Conservation (phyloP, 2,113 vertebrate genomes). For the Phodopus roborovskii region DNA sequence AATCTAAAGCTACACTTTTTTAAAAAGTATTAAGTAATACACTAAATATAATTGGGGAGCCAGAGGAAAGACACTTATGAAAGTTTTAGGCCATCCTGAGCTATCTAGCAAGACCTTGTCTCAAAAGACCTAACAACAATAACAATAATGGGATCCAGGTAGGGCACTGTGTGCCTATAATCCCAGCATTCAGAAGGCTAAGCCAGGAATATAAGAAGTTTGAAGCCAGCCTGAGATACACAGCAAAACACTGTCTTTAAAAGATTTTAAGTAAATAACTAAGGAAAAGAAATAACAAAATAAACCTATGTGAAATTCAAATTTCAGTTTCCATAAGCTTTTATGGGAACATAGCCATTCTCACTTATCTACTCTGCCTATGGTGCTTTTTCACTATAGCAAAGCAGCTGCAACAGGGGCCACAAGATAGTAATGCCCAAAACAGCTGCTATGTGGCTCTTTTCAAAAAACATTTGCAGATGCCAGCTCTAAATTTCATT, state of each 20-base stretch:
- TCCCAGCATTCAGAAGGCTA: neutral
- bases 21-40: neutral
- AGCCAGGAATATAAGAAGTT: neutral
- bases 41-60: neutral
- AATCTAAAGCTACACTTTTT: slow-evolving; percentile 31
- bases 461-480: neutral
- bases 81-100: neutral
- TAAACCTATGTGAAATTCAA: neutral
- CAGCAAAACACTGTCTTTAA: neutral
- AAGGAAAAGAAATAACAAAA: neutral
- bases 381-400: neutral
- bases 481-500: neutral
- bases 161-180: neutral
- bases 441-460: slow-evolving; percentile 5
- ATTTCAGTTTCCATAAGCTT: slow-evolving; percentile 1
- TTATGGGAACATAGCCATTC: neutral
- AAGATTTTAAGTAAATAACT: neutral
- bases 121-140: neutral
- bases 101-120: neutral
- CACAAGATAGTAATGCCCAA: neutral
- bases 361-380: neutral
- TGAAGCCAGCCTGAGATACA: neutral
- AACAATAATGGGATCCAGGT: neutral
- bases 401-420: neutral
- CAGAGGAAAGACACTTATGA: neutral